phyloP scores from a whole-genome alignment of 2,888 invertebrate species.

The Torymus aiolomorphi region DNA sequence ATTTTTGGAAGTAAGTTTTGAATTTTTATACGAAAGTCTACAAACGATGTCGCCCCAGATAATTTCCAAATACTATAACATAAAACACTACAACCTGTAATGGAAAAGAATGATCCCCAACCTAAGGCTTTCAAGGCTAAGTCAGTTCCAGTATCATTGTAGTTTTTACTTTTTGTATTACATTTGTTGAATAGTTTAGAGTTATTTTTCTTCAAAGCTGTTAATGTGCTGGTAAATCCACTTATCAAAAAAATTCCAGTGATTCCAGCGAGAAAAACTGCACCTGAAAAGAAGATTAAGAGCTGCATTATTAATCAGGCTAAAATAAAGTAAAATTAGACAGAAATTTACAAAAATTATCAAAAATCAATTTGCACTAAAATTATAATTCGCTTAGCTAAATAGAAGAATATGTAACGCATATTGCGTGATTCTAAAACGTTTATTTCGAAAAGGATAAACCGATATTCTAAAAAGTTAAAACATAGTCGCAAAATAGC shows the following conservation, averaged over 20 bases:
- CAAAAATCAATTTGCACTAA: too few relatives aligned
- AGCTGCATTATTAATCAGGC: too few relatives aligned
- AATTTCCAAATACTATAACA: constrained; percentile 29
- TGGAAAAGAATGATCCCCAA: constrained; percentile 24
- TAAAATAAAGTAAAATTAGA: too few relatives aligned
- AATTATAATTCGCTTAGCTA: too few relatives aligned
- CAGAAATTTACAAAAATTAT: too few relatives aligned
- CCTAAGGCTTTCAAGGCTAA: constrained; percentile 7
- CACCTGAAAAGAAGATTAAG: too few relatives aligned
- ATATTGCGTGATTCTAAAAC: too few relatives aligned
- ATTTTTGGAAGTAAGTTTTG: neutral
- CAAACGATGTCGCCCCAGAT: neutral
- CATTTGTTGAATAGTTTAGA: neutral
- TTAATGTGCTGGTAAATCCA: constrained; percentile 30
- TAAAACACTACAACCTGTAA: constrained; percentile 4
- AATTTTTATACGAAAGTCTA: constrained; percentile 3
- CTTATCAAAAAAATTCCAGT: constrained; percentile 31
- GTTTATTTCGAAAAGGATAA: too few relatives aligned
- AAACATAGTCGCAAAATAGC: too few relatives aligned
- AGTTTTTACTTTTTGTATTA: neutral
- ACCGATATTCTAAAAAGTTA: too few relatives aligned
- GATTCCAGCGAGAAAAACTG: constrained; percentile 23
- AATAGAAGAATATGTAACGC: too few relatives aligned
- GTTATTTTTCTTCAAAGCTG: constrained; percentile 21
- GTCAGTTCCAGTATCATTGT: neutral